A percentile compares a stretch with the other conserved stretches of the same genome.
These are phyloP conservation scores for Apis laboriosa DNA, from an alignment of 1,140 invertebrate genomes.

Conservation along the genomic window DNA sequence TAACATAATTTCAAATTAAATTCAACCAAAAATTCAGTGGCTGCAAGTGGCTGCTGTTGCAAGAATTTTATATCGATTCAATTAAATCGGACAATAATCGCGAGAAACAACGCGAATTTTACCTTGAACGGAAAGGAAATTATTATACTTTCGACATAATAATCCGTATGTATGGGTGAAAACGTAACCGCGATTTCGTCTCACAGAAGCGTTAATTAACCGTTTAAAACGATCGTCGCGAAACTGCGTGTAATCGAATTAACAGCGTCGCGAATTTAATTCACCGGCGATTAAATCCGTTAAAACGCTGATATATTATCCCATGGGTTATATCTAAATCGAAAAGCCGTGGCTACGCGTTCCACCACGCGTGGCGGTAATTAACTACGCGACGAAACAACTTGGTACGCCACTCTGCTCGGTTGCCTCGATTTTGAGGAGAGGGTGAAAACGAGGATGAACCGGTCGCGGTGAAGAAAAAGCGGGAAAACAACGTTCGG, in stretches of 20 bases:
- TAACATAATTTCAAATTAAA: no score
- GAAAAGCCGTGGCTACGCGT: conserved; percentile 4
- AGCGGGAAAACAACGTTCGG: conserved; percentile 9
- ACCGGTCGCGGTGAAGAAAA: background rate
- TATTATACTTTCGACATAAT: background rate
- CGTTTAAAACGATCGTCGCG: conserved; percentile 44
- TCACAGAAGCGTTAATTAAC: conserved; percentile 45
- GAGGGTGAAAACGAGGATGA: background rate
- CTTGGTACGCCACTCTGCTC: background rate
- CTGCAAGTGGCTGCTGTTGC: background rate
- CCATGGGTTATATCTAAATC: conserved; percentile 30
- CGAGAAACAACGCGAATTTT: no score
- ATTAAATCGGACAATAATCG: background rate
- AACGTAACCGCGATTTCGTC: background rate
- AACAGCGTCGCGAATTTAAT: conserved; percentile 51
- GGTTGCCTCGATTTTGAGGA: background rate
- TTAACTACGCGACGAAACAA: conserved; percentile 36
- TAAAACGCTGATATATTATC: conserved; percentile 51
- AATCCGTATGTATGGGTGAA: background rate
- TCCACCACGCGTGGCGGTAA: conserved; percentile 1
- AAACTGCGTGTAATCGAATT: conserved; percentile 44
- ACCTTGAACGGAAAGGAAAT: background rate
- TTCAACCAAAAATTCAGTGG: no score
- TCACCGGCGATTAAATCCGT: conserved; percentile 54
- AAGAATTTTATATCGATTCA: background rate